Base-by-base conservation (phyloP, 2,113 vertebrate genomes). In the Equus przewalskii region DNA sequence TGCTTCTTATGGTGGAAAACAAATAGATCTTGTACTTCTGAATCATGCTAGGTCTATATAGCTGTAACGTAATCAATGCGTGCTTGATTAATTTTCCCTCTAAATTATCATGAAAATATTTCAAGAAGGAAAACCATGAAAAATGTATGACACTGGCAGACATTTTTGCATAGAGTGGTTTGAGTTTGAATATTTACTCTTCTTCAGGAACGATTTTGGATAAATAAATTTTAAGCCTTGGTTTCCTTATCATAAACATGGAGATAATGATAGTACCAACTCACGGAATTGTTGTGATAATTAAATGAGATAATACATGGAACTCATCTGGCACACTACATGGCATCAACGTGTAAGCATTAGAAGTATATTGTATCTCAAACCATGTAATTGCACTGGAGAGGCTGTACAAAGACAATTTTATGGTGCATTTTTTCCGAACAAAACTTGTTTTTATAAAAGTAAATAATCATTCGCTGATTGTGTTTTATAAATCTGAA, bases 401-500 rank as follows among this genome's bases (percentile, higher is more conserved):
- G 98, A 89, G 36, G 76, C 8, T 94, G 49, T 56, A 83, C 28
- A 90, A 90, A 97, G 80, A 67, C 62, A 51, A 56, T 92, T 94
- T 91, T 93, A 96, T 80, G 90, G 64, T 89, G 28, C 73, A 28
- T 62, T 86, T 84, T 98, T 98, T 95, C 64, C 70, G 88, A 94
- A 89, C 21, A 84, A 84, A 82, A 75, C 72, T 90, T 75, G 49
- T 49, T 95, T 86, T 92, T 67, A 4, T 62, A 89, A 91, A 95
- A 91, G 33, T 95, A 96, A 96, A 93, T 86, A 93, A 96, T 91
- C 89, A 90, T 92, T 90, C 70, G 30, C 44, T 91, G 89, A 85
- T 94, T 94, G 60, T 60, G 41, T 95, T 93, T 95, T 93, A 95
- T 89, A 94, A 93, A 96, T 97, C 41, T 80, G 62, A 95, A 81